Evolutionary conservation across 2,113 vertebrate genomes (phyloP).

Genomic region (Callorhinus ursinus): DNA sequence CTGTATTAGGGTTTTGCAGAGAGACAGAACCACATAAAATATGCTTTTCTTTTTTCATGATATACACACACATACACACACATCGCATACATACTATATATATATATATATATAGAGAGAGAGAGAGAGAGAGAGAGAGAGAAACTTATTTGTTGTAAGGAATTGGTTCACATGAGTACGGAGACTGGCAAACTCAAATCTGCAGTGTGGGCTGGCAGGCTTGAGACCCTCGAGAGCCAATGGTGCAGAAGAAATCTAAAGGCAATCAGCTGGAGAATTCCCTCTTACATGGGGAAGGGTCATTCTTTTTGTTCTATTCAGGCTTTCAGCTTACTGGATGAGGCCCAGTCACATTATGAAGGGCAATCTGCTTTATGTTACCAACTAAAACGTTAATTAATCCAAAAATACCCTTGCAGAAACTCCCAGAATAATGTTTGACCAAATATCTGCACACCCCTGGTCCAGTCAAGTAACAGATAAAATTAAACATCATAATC

Average conservation of each 20-base stretch:
- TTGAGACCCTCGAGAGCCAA: neutral
- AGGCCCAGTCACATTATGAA: neutral
- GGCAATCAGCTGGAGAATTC: neutral
- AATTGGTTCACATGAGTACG: neutral
- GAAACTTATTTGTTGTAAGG: neutral
- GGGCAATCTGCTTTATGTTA: neutral
- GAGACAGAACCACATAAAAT: neutral
- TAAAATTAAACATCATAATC: neutral
- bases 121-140: neutral
- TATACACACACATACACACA: neutral
- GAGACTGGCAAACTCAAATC: neutral
- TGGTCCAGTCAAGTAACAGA: neutral
- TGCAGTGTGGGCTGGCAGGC: neutral
- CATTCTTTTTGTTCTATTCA: neutral
- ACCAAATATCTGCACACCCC: neutral
- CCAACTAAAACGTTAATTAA: neutral
- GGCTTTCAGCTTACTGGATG: neutral
- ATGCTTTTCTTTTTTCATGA: neutral
- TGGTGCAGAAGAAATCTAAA: neutral
- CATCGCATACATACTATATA: too few relatives aligned
- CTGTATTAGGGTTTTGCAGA: neutral
- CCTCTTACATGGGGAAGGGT: neutral
- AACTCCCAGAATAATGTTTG: too few relatives aligned
- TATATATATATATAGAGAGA: too few relatives aligned
- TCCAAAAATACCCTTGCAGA: neutral